A percentile compares a stretch with the other conserved stretches of the same genome.
Conservation (phyloP, 1,140 invertebrate genomes). For the Drosophila ohnishii region DNA sequence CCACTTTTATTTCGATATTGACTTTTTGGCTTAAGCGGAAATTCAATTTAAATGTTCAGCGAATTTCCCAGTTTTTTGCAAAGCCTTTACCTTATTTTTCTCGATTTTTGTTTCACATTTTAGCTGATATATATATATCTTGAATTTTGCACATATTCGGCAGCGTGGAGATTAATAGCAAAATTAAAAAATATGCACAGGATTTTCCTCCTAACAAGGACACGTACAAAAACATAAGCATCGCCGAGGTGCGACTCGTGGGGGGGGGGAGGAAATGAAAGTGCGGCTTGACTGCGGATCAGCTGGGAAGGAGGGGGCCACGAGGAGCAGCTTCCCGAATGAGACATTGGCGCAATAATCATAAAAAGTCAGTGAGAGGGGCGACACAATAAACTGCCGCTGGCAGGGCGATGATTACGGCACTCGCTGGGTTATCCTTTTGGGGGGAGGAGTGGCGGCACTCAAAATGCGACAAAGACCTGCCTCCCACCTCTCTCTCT, state of each 20-base stretch:
- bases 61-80: slow-evolving; percentile 4
- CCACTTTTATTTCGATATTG: slow-evolving; percentile 27
- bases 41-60: slow-evolving; percentile 60
- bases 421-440: slow-evolving; percentile 15
- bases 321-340: slow-evolving; percentile 20
- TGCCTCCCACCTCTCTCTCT: background rate
- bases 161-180: slow-evolving; percentile 5
- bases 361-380: slow-evolving; percentile 72
- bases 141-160: slow-evolving; percentile 4
- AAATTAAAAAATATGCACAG: slow-evolving; percentile 22
- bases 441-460: background rate
- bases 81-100: slow-evolving; percentile 20
- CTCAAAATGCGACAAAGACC: slow-evolving; percentile 11
- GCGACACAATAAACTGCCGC: slow-evolving; percentile 67
- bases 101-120: background rate
- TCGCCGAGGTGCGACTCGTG: background rate
- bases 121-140: slow-evolving; percentile 1
- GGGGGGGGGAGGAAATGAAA: slow-evolving; percentile 21
- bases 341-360: slow-evolving; percentile 67
- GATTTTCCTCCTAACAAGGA: slow-evolving; percentile 6
- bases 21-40: slow-evolving; percentile 58
- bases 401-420: slow-evolving; percentile 59
- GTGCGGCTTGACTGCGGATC: slow-evolving; percentile 5
- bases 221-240: slow-evolving; percentile 40
- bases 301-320: background rate